Evolutionary conservation across 2,113 vertebrate genomes (phyloP), one percentile per base, ranked within the genome.

Genomic region (Terrapene triunguis): DNA sequence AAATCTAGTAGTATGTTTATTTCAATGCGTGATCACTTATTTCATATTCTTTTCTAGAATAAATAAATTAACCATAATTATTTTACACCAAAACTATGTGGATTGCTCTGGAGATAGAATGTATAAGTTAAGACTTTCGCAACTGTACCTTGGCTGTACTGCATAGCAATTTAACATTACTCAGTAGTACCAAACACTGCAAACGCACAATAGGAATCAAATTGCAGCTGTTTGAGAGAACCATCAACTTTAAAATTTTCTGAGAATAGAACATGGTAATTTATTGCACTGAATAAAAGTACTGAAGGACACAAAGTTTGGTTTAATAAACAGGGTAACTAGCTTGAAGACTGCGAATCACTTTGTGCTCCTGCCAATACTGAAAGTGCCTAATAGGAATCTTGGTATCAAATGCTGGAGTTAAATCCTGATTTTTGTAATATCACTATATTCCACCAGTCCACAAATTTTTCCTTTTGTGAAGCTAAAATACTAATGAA

Each of bases 31-130:
- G 81, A 50, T 94, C 59, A 27, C 35, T 87, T 4, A 0, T 27
- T 80, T 92, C 88, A 93, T 65, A 78, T 85, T 87, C 50, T 85
- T 76, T 80, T 93, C 51, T 50, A 89, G 87, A 95, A 86, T 21
- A 32, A 55, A 35, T 90, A 90, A 90, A 92, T 74, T 74, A 42
- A 65, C 65, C 81, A 84, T 12, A 53, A 88, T 89, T 86, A 94
- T 38, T 94, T 84, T 87, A 17, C 62, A 35, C 62, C 14, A 65
- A 35, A 89, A 25, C 62, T 80, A n/a, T 32, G 69, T 1, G 6
- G 87, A 72, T 50, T 51, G 78, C 82, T 17, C 25, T 82, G n/a
- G 13, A 82, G 38, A 44, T 38, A 12, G 22, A 38, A 80, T 74
- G 29, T 44, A 0, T 29, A 89, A 94, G 2, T 72, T 44, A 44